Conservation (phyloP, 2,113 vertebrate genomes). For the Lycocorax pyrrhopterus region DNA sequence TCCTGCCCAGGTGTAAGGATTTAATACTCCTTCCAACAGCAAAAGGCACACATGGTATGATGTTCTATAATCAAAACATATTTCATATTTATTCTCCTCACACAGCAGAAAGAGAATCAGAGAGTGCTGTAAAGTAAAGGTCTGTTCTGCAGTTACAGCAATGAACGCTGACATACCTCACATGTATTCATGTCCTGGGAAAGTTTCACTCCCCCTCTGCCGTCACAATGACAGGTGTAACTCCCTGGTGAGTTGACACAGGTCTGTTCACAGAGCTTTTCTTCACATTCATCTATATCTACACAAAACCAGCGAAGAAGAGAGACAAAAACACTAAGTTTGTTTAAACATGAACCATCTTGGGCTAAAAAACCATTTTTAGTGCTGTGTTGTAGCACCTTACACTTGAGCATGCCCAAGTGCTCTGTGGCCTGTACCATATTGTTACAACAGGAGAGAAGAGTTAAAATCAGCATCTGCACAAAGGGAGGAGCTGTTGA, state of each 20-base stretch:
- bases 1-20: conserved; percentile 91
- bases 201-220: conserved; percentile 88
- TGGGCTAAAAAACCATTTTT: rapidly evolving
- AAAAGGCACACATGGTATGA: conserved; percentile 81
- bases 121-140: background rate
- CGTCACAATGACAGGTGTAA: conserved; percentile 90
- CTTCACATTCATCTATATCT: conserved; percentile 92
- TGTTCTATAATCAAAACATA: conserved; percentile 70
- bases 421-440: background rate
- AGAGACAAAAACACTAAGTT: background rate
- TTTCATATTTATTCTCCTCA: background rate
- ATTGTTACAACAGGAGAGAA: background rate
- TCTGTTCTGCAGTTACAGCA: background rate
- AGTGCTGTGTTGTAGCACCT: background rate
- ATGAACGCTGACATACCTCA: conserved; percentile 77
- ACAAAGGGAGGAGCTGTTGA: background rate
- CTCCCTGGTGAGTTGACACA: conserved; percentile 89
- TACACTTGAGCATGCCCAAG: background rate
- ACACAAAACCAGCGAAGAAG: background rate
- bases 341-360: background rate
- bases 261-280: conserved; percentile 82
- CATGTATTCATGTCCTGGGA: conserved; percentile 83
- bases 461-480: background rate
- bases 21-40: conserved; percentile 84
- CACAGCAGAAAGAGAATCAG: background rate